phyloP scores from a whole-genome alignment of 2,113 vertebrate genomes.

The Telmatochromis sp. region DNA sequence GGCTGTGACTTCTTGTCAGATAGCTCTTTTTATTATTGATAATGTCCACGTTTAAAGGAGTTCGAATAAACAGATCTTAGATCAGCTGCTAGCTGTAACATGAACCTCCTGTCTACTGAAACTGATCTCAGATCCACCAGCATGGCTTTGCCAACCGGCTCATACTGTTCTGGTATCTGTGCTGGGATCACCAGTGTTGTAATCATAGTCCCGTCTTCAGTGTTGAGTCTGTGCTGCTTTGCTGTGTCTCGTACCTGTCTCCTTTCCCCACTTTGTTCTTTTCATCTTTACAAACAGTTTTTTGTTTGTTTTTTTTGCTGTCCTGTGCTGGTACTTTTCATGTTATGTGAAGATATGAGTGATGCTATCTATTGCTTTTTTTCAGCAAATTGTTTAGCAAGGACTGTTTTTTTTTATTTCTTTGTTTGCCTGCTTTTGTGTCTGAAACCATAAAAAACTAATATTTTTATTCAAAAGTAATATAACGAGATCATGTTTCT shows the following conservation, averaged over 20 bases:
- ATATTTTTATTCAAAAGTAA: slow-evolving; percentile 22
- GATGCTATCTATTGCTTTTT: slow-evolving; percentile 48
- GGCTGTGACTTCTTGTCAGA: not conserved
- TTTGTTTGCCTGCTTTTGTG: slow-evolving; percentile 34
- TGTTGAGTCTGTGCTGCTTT: slow-evolving; percentile 67
- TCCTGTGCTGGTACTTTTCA: slow-evolving; percentile 50
- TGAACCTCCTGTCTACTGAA: slow-evolving; percentile 9
- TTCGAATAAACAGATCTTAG: slow-evolving; percentile 2
- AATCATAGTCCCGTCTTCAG: slow-evolving; percentile 40
- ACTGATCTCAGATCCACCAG: slow-evolving; percentile 45
- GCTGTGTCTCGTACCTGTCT: slow-evolving; percentile 54
- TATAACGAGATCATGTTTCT: slow-evolving; percentile 27
- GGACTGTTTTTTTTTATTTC: slow-evolving; percentile 22
- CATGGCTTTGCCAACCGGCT: slow-evolving; percentile 50
- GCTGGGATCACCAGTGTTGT: slow-evolving; percentile 44
- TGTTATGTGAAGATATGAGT: slow-evolving; percentile 53
- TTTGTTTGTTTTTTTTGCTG: not conserved
- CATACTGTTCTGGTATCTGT: slow-evolving; percentile 41
- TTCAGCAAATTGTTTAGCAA: slow-evolving; percentile 27
- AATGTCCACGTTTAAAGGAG: slow-evolving; percentile 9
- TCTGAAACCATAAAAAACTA: not conserved
- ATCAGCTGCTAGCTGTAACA: slow-evolving; percentile 18
- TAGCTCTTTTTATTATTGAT: not conserved
- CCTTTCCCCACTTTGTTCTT: slow-evolving; percentile 30
- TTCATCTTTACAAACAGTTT: slow-evolving; percentile 43